A percentile compares a stretch with the other conserved stretches of the same genome.
phyloP scores from a whole-genome alignment of 1,140 invertebrate genomes.

The Pachypeltis micranthus region DNA sequence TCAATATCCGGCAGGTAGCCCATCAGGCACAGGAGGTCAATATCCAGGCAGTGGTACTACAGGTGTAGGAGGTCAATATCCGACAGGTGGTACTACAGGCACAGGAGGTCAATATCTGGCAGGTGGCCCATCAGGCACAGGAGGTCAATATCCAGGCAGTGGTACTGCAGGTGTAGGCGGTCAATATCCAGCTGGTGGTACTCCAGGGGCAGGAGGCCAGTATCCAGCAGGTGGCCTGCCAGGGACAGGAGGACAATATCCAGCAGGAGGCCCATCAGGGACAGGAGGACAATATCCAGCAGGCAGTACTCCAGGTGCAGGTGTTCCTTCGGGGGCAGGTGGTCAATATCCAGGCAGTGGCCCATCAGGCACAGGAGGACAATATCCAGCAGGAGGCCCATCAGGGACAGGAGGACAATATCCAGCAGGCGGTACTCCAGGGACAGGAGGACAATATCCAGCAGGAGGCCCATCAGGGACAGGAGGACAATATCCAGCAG shows the following conservation, averaged over 20 bases:
- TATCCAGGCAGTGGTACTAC: conserved; percentile 13
- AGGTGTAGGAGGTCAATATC: conserved; percentile 13
- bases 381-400: conserved; percentile 9
- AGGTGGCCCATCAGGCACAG: too few species aligned
- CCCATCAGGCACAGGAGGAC: conserved; percentile 13
- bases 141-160: too few species aligned
- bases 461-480: conserved; percentile 19
- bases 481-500: conserved; percentile 20
- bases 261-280: conserved; percentile 10
- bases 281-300: too few species aligned
- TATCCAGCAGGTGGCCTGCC: too few species aligned
- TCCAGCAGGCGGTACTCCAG: conserved; percentile 16
- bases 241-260: conserved; percentile 21
- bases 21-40: conserved; percentile 14
- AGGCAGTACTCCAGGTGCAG: conserved; percentile 20
- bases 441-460: conserved; percentile 11
- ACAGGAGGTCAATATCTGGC: too few species aligned
- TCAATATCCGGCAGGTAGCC: conserved; percentile 10
- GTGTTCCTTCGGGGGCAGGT: conserved; percentile 18
- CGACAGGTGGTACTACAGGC: too few species aligned
- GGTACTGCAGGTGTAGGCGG: too few species aligned
- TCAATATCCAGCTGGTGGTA: too few species aligned
- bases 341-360: conserved; percentile 15
- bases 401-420: conserved; percentile 15
- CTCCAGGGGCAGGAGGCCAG: too few species aligned